Base-by-base conservation (phyloP, 2,113 vertebrate genomes). In the Cavia aperea region DNA sequence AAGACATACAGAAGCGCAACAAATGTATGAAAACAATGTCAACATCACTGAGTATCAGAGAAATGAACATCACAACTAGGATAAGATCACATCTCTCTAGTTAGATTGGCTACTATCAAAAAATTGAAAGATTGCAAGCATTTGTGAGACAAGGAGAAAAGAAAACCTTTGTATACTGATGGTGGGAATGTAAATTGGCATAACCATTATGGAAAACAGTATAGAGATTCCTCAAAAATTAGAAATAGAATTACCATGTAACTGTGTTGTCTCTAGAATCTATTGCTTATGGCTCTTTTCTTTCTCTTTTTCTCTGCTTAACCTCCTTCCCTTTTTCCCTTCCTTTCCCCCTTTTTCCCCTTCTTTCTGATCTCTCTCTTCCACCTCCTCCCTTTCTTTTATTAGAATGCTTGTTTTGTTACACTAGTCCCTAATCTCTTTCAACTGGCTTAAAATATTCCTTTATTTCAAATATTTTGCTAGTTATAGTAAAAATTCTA, bases 381-480 rank as follows among this genome's bases (percentile, higher is more conserved):
- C 12, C 12, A 23, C 36, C 13, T 73, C 62, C 33, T 63, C 26
- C 43, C 5, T 62, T 63, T 10, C 23, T 92, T 56, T 77, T 66
- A 72, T 62, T 92, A 16, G 18, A 66, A 81, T 73, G 21, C 8
- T 86, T 46, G 13, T 63, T 87, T 46, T 26, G 84, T 90, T 90
- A 72, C 18, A 72, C 15, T 39, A 24, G 39, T 92, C 60, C 7
- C 89, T 58, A 8, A 72, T 33, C 2, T 81, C 26, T 11, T 19
- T 89, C 31, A 73, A 29, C 60, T 88, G 24, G 4, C 43, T 85
- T 77, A 33, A 81, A 77, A 21, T 75, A 75, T 86, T 73, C 49
- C 39, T 95, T 33, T 73, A 66, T 83, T 93, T 95, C 77, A 86
- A 84, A 46, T 93, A 83, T 78, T 94, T 93, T 72, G 51, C 15